Evolutionary conservation across 2,888 invertebrate species (phyloP), one percentile per base, ranked within the genome.

Genomic region (Noctua pronuba): DNA sequence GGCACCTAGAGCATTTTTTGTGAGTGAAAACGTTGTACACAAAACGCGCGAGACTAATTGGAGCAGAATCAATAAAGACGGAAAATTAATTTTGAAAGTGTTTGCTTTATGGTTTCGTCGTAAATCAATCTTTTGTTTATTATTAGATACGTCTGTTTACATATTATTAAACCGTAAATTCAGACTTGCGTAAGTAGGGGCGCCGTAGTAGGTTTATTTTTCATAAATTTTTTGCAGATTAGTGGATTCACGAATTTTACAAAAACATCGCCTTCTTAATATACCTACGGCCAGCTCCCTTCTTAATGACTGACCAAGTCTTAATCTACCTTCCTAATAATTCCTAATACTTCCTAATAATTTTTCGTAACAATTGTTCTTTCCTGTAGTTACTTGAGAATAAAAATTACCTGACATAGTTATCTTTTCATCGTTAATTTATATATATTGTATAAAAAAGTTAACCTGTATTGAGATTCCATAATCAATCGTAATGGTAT

Each of bases 1-100:
- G 87, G 72, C 77, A 79, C 70, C 75, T 79, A 85, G 65, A 85
- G 58, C 46, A 74, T 74, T 78, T 83, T 87, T 83, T 86, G 83
- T 77, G 58, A 67, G 73, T 71, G 69, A 79, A 88, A 83, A 75
- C 28, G 73, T 78, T 67, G 69, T 85, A 84, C 73, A 86, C 73
- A 78, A 67, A 74, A 68, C 74, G 69, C 65, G 72, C 60, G 55
- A 71, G 83, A 73, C 80, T 85, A 85, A 85, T 85, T 83, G 64
- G 69, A 79, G 62, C 69, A 62, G 72, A 75, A 75, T 85, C 75
- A 60, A 73, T 75, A 71, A 71, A 73, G 71, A 65, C 41, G 16
- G 77, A 74, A 75, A 74, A 77, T 75, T 76, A 55, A 76, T 73
- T 28, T 71, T 13, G 13, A 73, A 84, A 85, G 52, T 74, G 68